Evolutionary conservation across 2,888 invertebrate genomes (phyloP).

Genomic region (Calephelis perditalis): DNA sequence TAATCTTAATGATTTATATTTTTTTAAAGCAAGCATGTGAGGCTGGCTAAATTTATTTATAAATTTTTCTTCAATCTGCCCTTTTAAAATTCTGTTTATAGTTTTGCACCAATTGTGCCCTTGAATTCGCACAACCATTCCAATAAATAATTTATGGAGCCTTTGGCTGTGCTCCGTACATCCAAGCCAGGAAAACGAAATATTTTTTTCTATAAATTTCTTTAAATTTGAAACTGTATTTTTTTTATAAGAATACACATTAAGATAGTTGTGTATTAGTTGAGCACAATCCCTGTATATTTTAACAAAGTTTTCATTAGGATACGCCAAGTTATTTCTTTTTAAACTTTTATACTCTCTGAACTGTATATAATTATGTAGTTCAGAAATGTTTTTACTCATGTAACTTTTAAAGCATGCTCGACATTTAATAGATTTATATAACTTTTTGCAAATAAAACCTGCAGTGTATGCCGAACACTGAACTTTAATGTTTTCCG

Average conservation of each 20-base stretch:
- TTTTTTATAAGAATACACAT: no score
- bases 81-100: not conserved
- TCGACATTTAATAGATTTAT: not conserved
- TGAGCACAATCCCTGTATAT: no score
- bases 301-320: no score
- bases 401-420: not conserved
- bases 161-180: no score
- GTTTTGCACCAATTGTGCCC: not conserved
- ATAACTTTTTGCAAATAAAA: not conserved
- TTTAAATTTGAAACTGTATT: no score
- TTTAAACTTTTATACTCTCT: not conserved
- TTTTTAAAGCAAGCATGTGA: no score
- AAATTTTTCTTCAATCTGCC: no score
- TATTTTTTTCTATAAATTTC: not conserved
- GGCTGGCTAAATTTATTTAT: no score
- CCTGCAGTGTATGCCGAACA: not conserved
- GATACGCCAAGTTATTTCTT: no score
- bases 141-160: not conserved
- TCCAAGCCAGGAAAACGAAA: not conserved
- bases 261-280: no score
- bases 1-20: no score
- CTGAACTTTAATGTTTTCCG: no score
- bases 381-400: not conserved
- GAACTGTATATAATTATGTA: not conserved
- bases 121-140: not conserved